phyloP scores from a whole-genome alignment of 1,140 invertebrate species.

The Periplaneta americana region DNA sequence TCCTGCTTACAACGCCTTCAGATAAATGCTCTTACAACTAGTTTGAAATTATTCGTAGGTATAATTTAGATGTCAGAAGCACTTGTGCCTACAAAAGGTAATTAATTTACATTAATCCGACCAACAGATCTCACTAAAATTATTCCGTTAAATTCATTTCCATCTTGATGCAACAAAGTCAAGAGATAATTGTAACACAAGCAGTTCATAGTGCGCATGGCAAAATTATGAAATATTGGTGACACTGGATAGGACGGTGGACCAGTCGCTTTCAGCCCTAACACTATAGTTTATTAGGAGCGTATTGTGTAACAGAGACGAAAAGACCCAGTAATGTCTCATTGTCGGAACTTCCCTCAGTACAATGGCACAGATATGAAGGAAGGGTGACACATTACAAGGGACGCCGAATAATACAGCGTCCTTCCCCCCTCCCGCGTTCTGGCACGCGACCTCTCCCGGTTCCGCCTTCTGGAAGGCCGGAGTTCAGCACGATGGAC shows the following conservation, averaged over 20 bases:
- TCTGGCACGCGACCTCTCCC: neutral
- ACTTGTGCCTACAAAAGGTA: neutral
- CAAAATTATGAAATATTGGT: too few species aligned
- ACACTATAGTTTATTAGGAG: neutral
- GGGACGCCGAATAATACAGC: neutral
- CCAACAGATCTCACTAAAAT: too few species aligned
- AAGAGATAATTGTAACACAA: neutral
- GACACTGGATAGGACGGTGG: neutral
- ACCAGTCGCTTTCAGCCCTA: neutral
- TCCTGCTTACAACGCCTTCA: too few species aligned
- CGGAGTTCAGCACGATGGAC: neutral
- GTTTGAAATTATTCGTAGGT: neutral
- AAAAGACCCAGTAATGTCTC: neutral
- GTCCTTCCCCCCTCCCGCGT: neutral
- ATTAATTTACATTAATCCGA: neutral
- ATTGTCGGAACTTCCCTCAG: neutral
- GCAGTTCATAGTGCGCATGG: neutral
- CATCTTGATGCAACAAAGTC: neutral
- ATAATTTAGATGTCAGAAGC: neutral
- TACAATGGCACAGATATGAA: neutral
- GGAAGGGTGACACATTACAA: neutral
- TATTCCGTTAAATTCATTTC: neutral
- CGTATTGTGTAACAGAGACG: neutral
- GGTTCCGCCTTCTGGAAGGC: neutral
- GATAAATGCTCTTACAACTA: too few species aligned